Base-by-base conservation (phyloP, 2,888 invertebrate species). In the Allacma fusca region DNA sequence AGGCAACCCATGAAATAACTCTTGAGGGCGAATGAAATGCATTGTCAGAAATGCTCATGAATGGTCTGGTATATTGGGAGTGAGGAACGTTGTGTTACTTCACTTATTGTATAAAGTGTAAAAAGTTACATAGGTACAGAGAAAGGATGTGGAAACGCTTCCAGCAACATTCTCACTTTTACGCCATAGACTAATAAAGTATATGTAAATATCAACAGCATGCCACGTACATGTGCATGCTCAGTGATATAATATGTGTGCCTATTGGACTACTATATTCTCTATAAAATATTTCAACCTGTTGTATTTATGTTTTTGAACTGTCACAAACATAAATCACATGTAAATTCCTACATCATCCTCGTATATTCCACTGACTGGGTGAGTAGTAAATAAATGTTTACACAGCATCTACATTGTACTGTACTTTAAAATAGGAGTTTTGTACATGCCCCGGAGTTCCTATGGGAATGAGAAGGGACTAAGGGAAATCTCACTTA, bases 131-230 rank as follows among this genome's bases (percentile, higher is more conserved):
- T 34, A 34, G 9, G 34, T 9, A 34, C 5, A 62, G 24, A 62
- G 62, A 62, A 26, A 24, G 62, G 62, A 62, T 62, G 62, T 62
- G 62, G 24, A 24, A 62, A 62, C 23, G 62, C 62, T 24, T 62
- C 62, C 62, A 62, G 62, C 62, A 62, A 62, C 9, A 62, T 62
- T 62, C 26, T 26, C 23, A 62, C 62, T 62, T n/a, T n/a, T 62
- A 62, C 23, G 23, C 62, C 34, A 16, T 62, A 62, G 13, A 12
- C 13, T 62, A n/a, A 21, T 19, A 57, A 21, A 57, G 5, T 16
- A 21, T 57, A 21, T 57, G 57, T 21, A 21, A 21, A 21, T 57
- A 57, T 57, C 2, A 19, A 57, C 16, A 5, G 4, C 13, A 21
- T 16, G 13, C 13, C 57, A 57, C 5, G 21, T 21, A 57, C 2